A percentile compares a stretch with the other conserved stretches of the same genome.
These are phyloP conservation scores for Mimumesa dahlbomi DNA, from an alignment of 2,888 invertebrate genomes.

Conservation along the genomic window DNA sequence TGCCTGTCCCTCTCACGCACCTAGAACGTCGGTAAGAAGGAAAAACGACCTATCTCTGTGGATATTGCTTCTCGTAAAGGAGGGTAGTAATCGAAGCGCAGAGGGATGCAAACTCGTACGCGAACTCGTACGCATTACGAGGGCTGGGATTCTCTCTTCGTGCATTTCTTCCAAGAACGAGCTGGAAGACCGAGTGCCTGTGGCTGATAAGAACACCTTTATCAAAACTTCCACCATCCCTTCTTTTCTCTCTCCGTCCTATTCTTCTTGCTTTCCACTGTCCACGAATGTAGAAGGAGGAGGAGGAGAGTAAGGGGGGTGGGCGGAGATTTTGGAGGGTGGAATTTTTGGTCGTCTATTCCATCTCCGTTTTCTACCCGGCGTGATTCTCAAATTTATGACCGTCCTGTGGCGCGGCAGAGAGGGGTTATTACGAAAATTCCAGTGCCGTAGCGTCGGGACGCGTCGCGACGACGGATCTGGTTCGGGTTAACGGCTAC, in stretches of 20 bases:
- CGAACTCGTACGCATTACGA: slow-evolving; percentile 49
- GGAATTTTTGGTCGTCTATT: slow-evolving; percentile 25
- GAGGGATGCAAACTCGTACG: slow-evolving; percentile 48
- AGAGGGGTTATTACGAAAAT: slow-evolving; percentile 43
- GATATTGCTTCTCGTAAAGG: slow-evolving; percentile 52
- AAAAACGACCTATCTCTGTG: slow-evolving; percentile 55
- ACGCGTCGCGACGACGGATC: slow-evolving; percentile 3
- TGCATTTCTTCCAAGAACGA: slow-evolving; percentile 47
- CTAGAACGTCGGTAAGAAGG: slow-evolving; percentile 44
- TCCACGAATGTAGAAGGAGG: not conserved
- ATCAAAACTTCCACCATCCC: slow-evolving; percentile 35
- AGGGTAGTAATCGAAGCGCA: slow-evolving; percentile 61
- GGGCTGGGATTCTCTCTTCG: slow-evolving; percentile 32
- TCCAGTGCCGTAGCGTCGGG: slow-evolving; percentile 30
- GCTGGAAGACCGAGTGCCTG: slow-evolving; percentile 35
- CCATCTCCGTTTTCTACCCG: not conserved
- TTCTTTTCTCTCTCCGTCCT: not conserved
- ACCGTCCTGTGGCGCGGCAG: not conserved
- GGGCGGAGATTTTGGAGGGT: too few relatives aligned
- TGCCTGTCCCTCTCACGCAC: slow-evolving; percentile 14
- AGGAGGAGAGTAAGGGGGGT: too few relatives aligned
- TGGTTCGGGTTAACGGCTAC: not conserved
- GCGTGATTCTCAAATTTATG: slow-evolving; percentile 50
- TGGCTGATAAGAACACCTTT: slow-evolving; percentile 51
- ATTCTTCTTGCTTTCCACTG: not conserved